A percentile compares a stretch with the other conserved stretches of the same genome.
Evolutionary conservation across 2,797 vertebrate genomes (phyloP).

Genomic region (Enteromius trimaculatus): DNA sequence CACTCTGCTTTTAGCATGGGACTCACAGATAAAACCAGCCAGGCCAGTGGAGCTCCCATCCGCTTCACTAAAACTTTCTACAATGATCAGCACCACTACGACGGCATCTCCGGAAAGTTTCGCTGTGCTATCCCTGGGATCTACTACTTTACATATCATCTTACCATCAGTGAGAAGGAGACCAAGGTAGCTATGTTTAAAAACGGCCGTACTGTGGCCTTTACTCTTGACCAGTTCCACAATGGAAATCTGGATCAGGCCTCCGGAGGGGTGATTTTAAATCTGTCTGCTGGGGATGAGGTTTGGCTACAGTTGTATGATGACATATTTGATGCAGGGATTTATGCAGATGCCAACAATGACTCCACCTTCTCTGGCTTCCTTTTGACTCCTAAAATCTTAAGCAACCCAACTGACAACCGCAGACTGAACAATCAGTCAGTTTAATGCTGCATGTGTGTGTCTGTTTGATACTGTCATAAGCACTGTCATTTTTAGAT

Average conservation of each 20-base stretch:
- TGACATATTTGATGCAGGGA: conserved; percentile 61
- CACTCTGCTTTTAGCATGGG: conserved; percentile 85
- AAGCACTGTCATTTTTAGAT: conserved; percentile 10
- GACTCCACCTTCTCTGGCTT: conserved; percentile 83
- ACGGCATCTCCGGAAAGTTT: conserved; percentile 81
- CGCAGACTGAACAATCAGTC: not conserved
- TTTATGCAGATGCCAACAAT: conserved; percentile 80
- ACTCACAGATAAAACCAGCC: conserved; percentile 60
- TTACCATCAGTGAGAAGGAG: conserved; percentile 74
- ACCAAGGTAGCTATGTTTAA: conserved; percentile 81
- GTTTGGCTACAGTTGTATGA: conserved; percentile 84
- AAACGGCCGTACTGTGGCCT: conserved; percentile 76
- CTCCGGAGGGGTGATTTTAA: conserved; percentile 76
- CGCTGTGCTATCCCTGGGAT: conserved; percentile 76
- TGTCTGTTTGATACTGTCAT: not conserved
- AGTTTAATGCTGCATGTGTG: not conserved
- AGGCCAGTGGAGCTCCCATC: conserved; percentile 75
- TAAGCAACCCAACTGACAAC: conserved; percentile 35
- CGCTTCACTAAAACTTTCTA: conserved; percentile 84
- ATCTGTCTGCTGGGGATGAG: conserved; percentile 76
- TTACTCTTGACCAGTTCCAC: conserved; percentile 83
- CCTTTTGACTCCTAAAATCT: conserved; percentile 76
- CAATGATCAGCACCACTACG: conserved; percentile 81
- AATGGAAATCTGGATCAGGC: conserved; percentile 81
- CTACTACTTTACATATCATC: conserved; percentile 83